These are phyloP conservation scores for Acrobasis repandana DNA, from an alignment of 2,888 invertebrate species.

Conservation along the genomic window DNA sequence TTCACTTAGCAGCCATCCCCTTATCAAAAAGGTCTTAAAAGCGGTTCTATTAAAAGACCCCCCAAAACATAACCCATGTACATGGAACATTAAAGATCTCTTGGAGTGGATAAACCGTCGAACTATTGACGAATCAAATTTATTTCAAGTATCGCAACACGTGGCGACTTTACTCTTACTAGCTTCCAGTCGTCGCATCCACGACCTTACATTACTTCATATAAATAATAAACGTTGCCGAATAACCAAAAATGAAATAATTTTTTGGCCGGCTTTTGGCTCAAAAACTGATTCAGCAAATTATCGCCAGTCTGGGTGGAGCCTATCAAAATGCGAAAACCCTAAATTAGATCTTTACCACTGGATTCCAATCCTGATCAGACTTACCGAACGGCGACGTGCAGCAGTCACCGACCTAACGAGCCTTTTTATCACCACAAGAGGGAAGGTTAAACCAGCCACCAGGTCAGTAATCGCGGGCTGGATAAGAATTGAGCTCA, in stretches of 20 bases:
- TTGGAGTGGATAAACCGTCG: slow-evolving; percentile 19
- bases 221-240: slow-evolving; percentile 10
- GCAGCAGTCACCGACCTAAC: not conserved
- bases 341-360: slow-evolving; percentile 24
- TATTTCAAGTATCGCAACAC: slow-evolving; percentile 28
- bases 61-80: not conserved
- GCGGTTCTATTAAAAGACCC: not conserved
- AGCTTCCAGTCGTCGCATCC: slow-evolving; percentile 33
- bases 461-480: slow-evolving; percentile 33
- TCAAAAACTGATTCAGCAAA: slow-evolving; percentile 33
- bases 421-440: slow-evolving; percentile 30
- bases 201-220: slow-evolving; percentile 35
- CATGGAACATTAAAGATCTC: slow-evolving; percentile 22
- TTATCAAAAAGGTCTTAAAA: not conserved
- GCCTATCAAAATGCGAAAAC: slow-evolving; percentile 12
- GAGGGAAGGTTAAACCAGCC: slow-evolving; percentile 30
- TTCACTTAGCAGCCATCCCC: not conserved
- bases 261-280: slow-evolving; percentile 33
- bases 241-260: slow-evolving; percentile 11
- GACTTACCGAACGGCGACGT: slow-evolving; percentile 14
- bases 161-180: slow-evolving; percentile 29
- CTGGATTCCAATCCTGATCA: slow-evolving; percentile 27
- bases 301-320: slow-evolving; percentile 34
- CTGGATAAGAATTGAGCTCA: slow-evolving; percentile 27
- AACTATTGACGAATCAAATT: not conserved